Percentiles rank a stretch among this genome's conserved stretches.
phyloP scores from a whole-genome alignment of 2,888 invertebrate genomes.

The Phyllotreta cruciferae region DNA sequence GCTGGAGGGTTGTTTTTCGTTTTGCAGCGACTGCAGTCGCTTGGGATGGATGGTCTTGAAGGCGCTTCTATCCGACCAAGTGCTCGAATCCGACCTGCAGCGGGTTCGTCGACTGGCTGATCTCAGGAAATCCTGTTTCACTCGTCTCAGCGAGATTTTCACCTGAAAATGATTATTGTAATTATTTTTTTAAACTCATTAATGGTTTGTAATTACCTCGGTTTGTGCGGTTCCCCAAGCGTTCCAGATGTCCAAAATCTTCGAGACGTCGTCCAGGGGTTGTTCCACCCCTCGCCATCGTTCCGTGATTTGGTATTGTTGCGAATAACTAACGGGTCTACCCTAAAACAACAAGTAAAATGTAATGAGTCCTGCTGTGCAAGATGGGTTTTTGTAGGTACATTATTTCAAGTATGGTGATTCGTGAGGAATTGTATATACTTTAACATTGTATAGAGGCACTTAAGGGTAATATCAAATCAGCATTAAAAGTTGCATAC shows the following conservation, averaged over 20 bases:
- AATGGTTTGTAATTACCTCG: slow-evolving; percentile 62
- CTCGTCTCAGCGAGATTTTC: slow-evolving; percentile 59
- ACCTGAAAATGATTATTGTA: slow-evolving; percentile 48
- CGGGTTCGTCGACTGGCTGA: slow-evolving; percentile 54
- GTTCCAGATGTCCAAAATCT: slow-evolving; percentile 79
- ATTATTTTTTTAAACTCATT: neutral
- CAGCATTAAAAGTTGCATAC: no score
- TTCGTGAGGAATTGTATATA: no score
- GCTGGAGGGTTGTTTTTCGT: slow-evolving; percentile 58
- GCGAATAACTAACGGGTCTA: slow-evolving; percentile 53
- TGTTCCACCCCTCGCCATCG: slow-evolving; percentile 81
- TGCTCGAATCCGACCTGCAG: slow-evolving; percentile 56
- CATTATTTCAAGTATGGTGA: no score
- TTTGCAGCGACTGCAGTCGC: slow-evolving; percentile 56
- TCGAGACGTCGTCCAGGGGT: slow-evolving; percentile 73
- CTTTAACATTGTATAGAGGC: no score
- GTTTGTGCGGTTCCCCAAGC: slow-evolving; percentile 79
- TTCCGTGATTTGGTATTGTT: slow-evolving; percentile 75
- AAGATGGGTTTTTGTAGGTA: neutral
- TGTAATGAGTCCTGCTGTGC: neutral
- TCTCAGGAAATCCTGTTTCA: slow-evolving; percentile 53
- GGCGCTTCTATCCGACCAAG: slow-evolving; percentile 55
- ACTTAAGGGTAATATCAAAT: no score
- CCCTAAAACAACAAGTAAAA: slow-evolving; percentile 49
- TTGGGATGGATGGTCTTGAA: slow-evolving; percentile 61